Conservation (phyloP, 2,113 vertebrate genomes). For the Xenopus laevis region DNA sequence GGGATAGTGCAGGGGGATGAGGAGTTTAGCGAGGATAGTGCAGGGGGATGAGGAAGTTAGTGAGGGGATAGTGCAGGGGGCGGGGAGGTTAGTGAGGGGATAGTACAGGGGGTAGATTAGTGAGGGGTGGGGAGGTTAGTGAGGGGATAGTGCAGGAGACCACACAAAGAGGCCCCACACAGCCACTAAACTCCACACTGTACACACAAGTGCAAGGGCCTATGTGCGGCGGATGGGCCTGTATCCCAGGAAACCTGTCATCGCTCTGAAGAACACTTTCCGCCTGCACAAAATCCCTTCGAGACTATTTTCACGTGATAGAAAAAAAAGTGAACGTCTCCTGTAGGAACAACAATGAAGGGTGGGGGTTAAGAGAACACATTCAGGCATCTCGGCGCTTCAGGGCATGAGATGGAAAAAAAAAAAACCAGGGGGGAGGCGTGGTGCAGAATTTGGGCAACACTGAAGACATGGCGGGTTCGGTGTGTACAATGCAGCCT, state of each 20-base stretch:
- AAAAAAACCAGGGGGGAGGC: background rate
- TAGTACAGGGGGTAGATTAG: background rate
- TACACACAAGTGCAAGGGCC: background rate
- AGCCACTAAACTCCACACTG: background rate
- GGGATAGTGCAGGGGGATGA: background rate
- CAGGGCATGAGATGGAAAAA: conserved; percentile 1
- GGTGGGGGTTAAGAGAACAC: background rate
- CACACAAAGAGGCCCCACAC: background rate
- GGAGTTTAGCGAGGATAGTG: too few relatives aligned
- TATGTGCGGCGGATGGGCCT: background rate
- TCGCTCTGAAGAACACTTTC: background rate
- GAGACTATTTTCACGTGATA: background rate
- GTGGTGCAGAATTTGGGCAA: conserved; percentile 1
- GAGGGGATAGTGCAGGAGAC: background rate
- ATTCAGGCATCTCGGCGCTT: background rate
- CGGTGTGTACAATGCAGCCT: background rate
- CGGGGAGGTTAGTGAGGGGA: too few relatives aligned
- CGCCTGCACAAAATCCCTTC: background rate
- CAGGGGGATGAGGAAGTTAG: too few relatives aligned
- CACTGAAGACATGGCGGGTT: background rate
- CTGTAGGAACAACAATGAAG: background rate
- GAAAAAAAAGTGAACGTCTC: background rate
- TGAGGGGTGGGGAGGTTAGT: background rate
- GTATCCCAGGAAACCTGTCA: too few relatives aligned
- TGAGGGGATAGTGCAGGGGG: too few relatives aligned